phyloP scores from a whole-genome alignment of 2,888 invertebrate species.

The Ichneumoninae sp. region DNA sequence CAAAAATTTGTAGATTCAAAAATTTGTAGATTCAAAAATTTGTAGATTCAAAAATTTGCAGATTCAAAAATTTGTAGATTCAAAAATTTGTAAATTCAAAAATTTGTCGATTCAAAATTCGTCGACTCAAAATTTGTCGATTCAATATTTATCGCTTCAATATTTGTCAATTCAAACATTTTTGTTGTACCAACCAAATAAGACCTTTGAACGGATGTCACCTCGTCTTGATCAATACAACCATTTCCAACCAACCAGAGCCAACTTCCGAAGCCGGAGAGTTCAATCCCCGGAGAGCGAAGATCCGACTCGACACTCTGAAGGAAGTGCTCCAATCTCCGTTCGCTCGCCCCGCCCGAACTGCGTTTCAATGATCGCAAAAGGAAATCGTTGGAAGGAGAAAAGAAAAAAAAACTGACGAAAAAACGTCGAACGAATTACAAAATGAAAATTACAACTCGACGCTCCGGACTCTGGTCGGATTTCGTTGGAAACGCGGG shows the following conservation, averaged over 20 bases:
- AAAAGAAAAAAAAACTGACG: background rate
- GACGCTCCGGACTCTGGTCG: background rate
- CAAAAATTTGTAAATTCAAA: no score
- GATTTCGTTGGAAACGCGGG: constrained; percentile 15
- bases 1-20: no score
- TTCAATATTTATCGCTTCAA: no score
- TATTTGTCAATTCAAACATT: no score
- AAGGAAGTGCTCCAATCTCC: background rate
- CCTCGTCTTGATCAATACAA: no score
- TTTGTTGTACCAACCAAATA: no score
- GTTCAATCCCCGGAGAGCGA: constrained; percentile 21
- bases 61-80: no score
- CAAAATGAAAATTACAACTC: constrained; percentile 21
- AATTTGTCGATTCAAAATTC: no score
- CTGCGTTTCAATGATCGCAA: constrained; percentile 31
- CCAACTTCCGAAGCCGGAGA: background rate
- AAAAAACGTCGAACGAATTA: constrained; percentile 13
- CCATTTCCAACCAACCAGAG: background rate
- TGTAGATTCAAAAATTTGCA: no score
- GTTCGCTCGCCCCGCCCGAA: constrained; percentile 27
- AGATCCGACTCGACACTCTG: constrained; percentile 2
- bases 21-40: no score
- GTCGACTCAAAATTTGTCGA: no score
- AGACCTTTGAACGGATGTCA: no score
- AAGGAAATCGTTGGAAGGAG: background rate